A percentile compares a stretch with the other conserved stretches of the same genome.
These are phyloP conservation scores for Hydriomena furcata DNA, from an alignment of 2,888 invertebrate genomes.

Conservation along the genomic window DNA sequence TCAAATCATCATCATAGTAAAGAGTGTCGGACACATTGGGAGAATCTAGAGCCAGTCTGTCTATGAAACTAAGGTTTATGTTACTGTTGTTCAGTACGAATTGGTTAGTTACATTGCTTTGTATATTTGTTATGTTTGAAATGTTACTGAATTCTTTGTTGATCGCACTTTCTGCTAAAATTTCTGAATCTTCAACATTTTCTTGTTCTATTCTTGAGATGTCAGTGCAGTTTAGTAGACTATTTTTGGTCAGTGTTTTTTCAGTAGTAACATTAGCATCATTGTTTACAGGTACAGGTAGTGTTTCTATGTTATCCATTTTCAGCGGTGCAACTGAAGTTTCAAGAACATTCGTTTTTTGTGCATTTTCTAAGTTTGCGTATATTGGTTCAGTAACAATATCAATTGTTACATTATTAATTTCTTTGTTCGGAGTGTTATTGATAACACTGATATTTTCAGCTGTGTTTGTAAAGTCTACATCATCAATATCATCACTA, in stretches of 20 bases:
- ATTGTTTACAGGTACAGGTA: constrained; percentile 1
- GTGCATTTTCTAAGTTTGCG: constrained; percentile 50
- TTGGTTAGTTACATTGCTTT: constrained; percentile 65
- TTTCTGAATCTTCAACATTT: constrained; percentile 50
- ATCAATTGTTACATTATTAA: constrained; percentile 27
- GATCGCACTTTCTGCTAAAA: constrained; percentile 62
- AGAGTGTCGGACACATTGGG: constrained; percentile 67
- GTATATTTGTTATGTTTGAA: constrained; percentile 57
- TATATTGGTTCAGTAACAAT: constrained; percentile 55
- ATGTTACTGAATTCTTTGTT: constrained; percentile 36
- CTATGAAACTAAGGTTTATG: constrained; percentile 74
- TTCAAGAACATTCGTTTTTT: not conserved
- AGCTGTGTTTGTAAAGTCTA: constrained; percentile 17
- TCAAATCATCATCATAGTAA: constrained; percentile 75
- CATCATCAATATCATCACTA: constrained; percentile 17
- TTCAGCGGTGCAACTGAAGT: not conserved
- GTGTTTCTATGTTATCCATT: constrained; percentile 7
- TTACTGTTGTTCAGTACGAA: constrained; percentile 67
- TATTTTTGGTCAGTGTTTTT: constrained; percentile 16
- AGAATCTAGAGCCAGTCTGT: constrained; percentile 70
- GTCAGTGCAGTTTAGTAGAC: constrained; percentile 33
- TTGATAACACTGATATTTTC: constrained; percentile 11
- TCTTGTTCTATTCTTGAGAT: constrained; percentile 38
- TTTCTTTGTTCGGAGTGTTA: constrained; percentile 4
- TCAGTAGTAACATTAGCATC: constrained; percentile 16